These are phyloP conservation scores for Geophilus truncorum DNA, from an alignment of 2,888 invertebrate species.

Conservation along the genomic window DNA sequence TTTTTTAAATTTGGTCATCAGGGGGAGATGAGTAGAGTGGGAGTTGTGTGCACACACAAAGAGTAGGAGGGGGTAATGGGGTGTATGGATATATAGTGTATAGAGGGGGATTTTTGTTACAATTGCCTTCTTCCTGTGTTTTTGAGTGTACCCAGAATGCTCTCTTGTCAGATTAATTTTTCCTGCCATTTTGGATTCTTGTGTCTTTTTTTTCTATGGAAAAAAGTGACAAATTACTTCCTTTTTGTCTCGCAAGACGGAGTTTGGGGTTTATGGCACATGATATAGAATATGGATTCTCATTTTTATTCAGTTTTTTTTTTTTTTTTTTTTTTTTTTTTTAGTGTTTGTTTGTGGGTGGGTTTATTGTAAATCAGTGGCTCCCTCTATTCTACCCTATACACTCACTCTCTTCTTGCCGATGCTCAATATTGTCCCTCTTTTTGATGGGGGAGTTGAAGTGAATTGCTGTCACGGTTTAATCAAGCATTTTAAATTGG, in stretches of 20 bases:
- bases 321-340: not conserved
- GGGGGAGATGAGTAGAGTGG: too few relatives aligned
- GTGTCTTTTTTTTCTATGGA: not conserved
- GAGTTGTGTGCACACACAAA: not conserved
- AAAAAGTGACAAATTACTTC: slow-evolving; percentile 18
- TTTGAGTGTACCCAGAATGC: not conserved
- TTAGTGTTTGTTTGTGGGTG: not conserved
- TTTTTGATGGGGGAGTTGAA: not conserved
- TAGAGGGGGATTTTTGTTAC: not conserved
- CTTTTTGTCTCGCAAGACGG: slow-evolving; percentile 16
- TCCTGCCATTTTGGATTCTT: not conserved
- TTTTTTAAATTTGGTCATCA: too few relatives aligned
- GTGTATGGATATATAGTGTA: too few relatives aligned
- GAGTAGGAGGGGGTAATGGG: not conserved
- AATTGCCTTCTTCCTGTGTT: not conserved
- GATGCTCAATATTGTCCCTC: not conserved
- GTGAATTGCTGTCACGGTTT: not conserved
- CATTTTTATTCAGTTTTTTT: not conserved
- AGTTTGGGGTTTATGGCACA: not conserved
- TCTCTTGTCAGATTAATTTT: slow-evolving; percentile 20
- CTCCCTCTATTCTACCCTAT: not conserved
- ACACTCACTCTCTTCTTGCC: not conserved
- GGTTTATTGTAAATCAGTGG: not conserved
- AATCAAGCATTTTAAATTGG: slow-evolving; percentile 17
- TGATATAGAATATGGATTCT: slow-evolving; percentile 20